Conservation (phyloP, 2,888 invertebrate genomes). For the Enchytraeus crypticus region DNA sequence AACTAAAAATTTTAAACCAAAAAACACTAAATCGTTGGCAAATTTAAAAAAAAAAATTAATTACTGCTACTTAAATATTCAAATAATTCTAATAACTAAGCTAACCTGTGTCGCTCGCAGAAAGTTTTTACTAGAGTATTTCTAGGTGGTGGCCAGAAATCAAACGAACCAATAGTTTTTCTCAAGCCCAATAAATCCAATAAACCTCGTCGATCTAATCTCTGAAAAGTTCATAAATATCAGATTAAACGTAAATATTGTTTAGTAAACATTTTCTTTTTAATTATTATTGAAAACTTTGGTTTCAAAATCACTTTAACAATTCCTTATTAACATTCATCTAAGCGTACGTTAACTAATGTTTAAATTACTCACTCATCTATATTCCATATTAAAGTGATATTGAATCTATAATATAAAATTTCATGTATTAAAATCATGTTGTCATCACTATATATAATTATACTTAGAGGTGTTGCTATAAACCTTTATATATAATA, state of each 20-base stretch:
- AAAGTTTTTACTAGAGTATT: slow-evolving; percentile 34
- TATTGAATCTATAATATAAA: too few relatives aligned
- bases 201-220: slow-evolving; percentile 38
- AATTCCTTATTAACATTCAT: too few relatives aligned
- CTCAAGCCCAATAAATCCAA: slow-evolving; percentile 42
- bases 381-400: too few relatives aligned
- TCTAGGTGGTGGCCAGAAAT: slow-evolving; percentile 38
- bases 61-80: neutral
- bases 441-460: too few relatives aligned
- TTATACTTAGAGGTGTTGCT: too few relatives aligned
- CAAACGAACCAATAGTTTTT: slow-evolving; percentile 41
- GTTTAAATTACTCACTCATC: neutral
- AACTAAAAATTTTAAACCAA: neutral
- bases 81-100: neutral
- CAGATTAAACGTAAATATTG: neutral
- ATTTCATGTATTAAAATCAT: too few relatives aligned
- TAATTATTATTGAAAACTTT: too few relatives aligned
- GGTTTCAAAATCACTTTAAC: too few relatives aligned
- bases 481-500: too few relatives aligned
- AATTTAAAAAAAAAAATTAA: neutral
- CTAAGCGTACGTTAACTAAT: neutral
- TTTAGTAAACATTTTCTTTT: too few relatives aligned
- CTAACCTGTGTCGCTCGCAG: slow-evolving; percentile 34
- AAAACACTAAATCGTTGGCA: neutral
- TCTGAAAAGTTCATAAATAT: slow-evolving; percentile 23